Conservation (phyloP, 1,140 invertebrate genomes). For the Cotesia typhae region DNA sequence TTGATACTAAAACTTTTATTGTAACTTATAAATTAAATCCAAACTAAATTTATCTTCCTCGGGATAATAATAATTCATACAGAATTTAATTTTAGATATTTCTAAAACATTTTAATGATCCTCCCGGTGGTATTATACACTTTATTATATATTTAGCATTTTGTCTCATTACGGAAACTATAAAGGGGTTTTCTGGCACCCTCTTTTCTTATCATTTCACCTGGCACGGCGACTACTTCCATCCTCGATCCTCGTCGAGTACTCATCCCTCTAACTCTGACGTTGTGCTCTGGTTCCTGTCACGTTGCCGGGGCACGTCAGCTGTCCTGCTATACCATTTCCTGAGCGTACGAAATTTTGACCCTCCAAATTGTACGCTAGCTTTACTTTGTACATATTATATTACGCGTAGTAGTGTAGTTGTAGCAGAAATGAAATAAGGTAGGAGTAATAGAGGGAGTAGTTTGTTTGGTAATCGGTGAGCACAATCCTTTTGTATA, state of each 20-base stretch:
- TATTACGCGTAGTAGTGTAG: too few species aligned
- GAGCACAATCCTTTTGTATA: background rate
- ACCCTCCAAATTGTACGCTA: slow-evolving; percentile 9
- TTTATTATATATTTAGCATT: slow-evolving; percentile 4
- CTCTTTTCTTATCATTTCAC: background rate
- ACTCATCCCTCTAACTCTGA: too few species aligned
- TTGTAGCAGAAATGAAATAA: background rate
- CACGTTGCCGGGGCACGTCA: slow-evolving; percentile 21
- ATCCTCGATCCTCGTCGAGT: too few species aligned
- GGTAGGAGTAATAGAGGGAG: too few species aligned
- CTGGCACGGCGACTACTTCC: too few species aligned
- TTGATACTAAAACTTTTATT: slow-evolving; percentile 3
- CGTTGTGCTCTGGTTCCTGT: slow-evolving; percentile 15
- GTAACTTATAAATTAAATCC: too few species aligned
- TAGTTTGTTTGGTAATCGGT: too few species aligned
- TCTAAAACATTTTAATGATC: too few species aligned
- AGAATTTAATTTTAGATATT: too few species aligned
- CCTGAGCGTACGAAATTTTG: slow-evolving; percentile 9
- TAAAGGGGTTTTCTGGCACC: slow-evolving; percentile 1
- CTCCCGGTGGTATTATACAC: background rate
- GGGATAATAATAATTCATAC: too few species aligned
- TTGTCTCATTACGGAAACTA: slow-evolving; percentile 8
- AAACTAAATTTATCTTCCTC: too few species aligned
- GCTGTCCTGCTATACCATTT: slow-evolving; percentile 27
- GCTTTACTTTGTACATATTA: background rate